A percentile compares a stretch with the other conserved stretches of the same genome.
These are phyloP conservation scores for Gadus chalcogrammus DNA, from an alignment of 2,113 vertebrate genomes.

Conservation along the genomic window DNA sequence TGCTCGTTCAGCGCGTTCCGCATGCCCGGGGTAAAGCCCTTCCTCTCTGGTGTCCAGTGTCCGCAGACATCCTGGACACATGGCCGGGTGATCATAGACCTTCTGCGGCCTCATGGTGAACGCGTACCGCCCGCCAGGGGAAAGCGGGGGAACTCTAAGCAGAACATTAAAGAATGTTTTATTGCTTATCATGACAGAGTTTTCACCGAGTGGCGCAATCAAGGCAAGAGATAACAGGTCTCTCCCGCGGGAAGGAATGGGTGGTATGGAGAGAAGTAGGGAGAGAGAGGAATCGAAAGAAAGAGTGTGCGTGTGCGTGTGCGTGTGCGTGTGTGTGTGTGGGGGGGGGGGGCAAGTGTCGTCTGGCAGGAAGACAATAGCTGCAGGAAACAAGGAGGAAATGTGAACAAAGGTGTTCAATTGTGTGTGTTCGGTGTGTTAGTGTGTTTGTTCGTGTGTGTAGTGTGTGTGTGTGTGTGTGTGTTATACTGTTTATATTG, in stretches of 20 bases:
- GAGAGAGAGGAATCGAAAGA: background rate
- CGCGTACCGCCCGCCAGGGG: background rate
- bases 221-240: background rate
- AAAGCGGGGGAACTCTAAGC: background rate
- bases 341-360: background rate
- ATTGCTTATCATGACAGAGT: background rate
- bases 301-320: background rate
- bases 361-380: background rate
- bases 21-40: too few relatives aligned
- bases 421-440: background rate
- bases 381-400: conserved; percentile 1
- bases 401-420: background rate
- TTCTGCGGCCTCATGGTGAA: background rate
- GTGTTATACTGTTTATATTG: background rate
- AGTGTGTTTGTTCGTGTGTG: background rate
- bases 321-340: too few relatives aligned
- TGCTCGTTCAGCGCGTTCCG: background rate
- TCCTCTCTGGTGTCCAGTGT: background rate
- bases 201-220: background rate
- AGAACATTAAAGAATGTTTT: background rate
- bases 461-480: conserved; percentile 8
- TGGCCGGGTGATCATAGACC: background rate
- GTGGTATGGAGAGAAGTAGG: background rate
- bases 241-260: background rate
- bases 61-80: background rate